phyloP scores from a whole-genome alignment of 1,140 invertebrate genomes.

The Chlorops oryzae region DNA sequence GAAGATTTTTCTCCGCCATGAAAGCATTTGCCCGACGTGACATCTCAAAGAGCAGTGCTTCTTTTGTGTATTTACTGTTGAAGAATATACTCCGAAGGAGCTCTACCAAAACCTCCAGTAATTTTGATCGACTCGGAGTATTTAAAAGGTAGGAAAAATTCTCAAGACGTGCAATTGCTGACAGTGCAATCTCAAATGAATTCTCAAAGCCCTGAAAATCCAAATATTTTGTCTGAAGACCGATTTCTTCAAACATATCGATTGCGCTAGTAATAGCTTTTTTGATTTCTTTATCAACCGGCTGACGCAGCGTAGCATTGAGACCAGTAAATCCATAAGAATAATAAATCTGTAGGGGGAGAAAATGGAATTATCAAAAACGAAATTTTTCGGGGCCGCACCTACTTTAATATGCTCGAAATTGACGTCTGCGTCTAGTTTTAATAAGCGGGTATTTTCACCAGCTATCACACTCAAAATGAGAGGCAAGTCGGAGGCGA shows the following conservation, averaged over 20 bases:
- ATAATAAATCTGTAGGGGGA: slow-evolving; percentile 20
- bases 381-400: not conserved
- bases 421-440: slow-evolving; percentile 51
- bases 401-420: slow-evolving; percentile 55
- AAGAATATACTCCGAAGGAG: slow-evolving; percentile 16
- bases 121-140: not conserved
- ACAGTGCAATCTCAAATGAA: slow-evolving; percentile 29
- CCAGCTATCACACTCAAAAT: slow-evolving; percentile 58
- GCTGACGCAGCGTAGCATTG: slow-evolving; percentile 29
- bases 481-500: slow-evolving; percentile 67
- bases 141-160: slow-evolving; percentile 23
- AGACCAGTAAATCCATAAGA: slow-evolving; percentile 26
- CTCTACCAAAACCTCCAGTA: slow-evolving; percentile 14
- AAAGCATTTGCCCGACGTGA: slow-evolving; percentile 27
- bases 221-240: slow-evolving; percentile 17
- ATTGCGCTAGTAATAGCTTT: slow-evolving; percentile 23
- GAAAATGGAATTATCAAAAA: no score
- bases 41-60: slow-evolving; percentile 32
- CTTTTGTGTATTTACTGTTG: slow-evolving; percentile 26
- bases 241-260: slow-evolving; percentile 17
- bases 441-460: slow-evolving; percentile 39
- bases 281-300: slow-evolving; percentile 22
- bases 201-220: slow-evolving; percentile 19
- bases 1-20: slow-evolving; percentile 20
- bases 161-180: slow-evolving; percentile 17